Percentiles rank a stretch among this genome's conserved stretches.
Evolutionary conservation across 2,888 invertebrate genomes (phyloP).

Genomic region (Chymomyza procnemis): DNA sequence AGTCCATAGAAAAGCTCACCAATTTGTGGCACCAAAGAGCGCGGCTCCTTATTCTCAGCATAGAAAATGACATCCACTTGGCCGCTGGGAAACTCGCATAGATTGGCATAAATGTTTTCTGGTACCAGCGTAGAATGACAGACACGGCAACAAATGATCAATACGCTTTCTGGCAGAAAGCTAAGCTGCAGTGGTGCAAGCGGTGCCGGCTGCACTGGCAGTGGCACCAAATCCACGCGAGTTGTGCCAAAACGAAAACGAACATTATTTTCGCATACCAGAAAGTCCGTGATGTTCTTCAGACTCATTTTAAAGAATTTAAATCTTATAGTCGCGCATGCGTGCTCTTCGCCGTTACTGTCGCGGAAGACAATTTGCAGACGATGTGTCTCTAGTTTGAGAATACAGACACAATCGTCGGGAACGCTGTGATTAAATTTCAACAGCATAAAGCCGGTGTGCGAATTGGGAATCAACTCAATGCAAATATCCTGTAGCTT

Average conservation of each 20-base stretch:
- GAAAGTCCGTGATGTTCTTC: slow-evolving; percentile 57
- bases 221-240: slow-evolving; percentile 36
- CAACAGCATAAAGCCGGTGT: slow-evolving; percentile 71
- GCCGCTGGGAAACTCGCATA: slow-evolving; percentile 74
- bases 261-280: slow-evolving; percentile 58
- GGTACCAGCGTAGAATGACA: slow-evolving; percentile 51
- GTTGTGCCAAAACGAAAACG: slow-evolving; percentile 71
- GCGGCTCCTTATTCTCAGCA: slow-evolving; percentile 38
- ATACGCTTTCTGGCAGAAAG: slow-evolving; percentile 26
- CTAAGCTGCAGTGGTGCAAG: slow-evolving; percentile 39
- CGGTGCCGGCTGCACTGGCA: slow-evolving; percentile 17
- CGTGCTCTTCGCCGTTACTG: slow-evolving; percentile 30
- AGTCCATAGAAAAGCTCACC: slow-evolving; percentile 73
- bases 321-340: not conserved
- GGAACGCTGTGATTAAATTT: slow-evolving; percentile 59
- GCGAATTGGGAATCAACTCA: slow-evolving; percentile 73
- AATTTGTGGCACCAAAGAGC: slow-evolving; percentile 53
- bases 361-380: slow-evolving; percentile 59
- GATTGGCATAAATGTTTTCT: slow-evolving; percentile 42
- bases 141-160: slow-evolving; percentile 57
- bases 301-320: slow-evolving; percentile 61
- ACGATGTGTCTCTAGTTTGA: slow-evolving; percentile 41
- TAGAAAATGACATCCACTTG: slow-evolving; percentile 72
- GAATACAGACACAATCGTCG: slow-evolving; percentile 32
- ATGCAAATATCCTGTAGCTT: slow-evolving; percentile 64